These are phyloP conservation scores for Drosophila fulvimacula DNA, from an alignment of 2,888 invertebrate genomes.

Conservation along the genomic window DNA sequence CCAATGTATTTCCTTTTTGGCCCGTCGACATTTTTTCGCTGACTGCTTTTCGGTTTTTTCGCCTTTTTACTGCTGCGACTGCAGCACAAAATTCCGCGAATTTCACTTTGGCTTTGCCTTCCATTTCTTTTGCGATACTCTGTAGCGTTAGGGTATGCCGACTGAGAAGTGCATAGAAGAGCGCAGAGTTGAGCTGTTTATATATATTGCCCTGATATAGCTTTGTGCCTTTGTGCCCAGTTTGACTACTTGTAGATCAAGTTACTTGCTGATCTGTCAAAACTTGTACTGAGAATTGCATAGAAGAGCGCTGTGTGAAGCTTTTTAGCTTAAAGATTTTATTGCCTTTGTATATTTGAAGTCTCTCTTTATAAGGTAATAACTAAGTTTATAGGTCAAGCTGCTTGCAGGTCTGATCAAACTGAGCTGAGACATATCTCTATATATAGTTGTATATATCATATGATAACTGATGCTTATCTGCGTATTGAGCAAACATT, in stretches of 20 bases:
- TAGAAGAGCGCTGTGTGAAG: background rate
- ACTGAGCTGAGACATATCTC: background rate
- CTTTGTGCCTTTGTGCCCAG: background rate
- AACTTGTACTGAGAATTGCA: too few relatives aligned
- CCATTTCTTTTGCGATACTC: conserved; percentile 10
- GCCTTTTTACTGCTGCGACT: conserved; percentile 72
- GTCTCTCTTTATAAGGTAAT: background rate
- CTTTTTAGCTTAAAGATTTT: background rate
- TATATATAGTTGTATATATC: background rate
- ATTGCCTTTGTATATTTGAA: background rate
- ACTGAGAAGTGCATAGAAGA: background rate
- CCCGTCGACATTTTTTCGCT: conserved; percentile 67
- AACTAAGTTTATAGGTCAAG: background rate
- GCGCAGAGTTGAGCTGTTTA: background rate
- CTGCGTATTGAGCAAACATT: background rate
- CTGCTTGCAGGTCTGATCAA: background rate
- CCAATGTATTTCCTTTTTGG: conserved; percentile 56
- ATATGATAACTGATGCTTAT: too few relatives aligned
- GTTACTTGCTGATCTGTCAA: too few relatives aligned
- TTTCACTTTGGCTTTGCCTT: conserved; percentile 60
- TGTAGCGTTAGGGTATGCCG: background rate
- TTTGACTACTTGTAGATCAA: too few relatives aligned
- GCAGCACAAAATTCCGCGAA: conserved; percentile 77
- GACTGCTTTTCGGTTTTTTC: conserved; percentile 40
- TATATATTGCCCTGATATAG: too few relatives aligned